Conservation (phyloP, 1,140 invertebrate species). For the Drosophila suzukii region DNA sequence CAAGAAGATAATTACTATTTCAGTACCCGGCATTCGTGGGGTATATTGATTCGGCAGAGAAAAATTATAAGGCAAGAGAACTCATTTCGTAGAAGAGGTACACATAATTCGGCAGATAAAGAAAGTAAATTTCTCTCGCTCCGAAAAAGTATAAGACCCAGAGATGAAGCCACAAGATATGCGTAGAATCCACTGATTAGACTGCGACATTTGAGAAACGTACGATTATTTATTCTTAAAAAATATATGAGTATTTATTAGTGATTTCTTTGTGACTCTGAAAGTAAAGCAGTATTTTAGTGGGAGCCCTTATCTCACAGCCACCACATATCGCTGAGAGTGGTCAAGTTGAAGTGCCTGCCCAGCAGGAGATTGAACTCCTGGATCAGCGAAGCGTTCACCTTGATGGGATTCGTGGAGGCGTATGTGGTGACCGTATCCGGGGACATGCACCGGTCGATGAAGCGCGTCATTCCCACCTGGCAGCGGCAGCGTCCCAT, state of each 20-base stretch:
- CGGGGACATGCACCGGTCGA: conserved; percentile 75
- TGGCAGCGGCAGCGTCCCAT: conserved; percentile 72
- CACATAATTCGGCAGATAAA: too few relatives aligned
- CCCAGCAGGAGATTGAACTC: conserved; percentile 76
- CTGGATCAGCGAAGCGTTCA: conserved; percentile 65
- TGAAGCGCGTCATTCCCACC: conserved; percentile 71
- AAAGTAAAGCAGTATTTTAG: background rate
- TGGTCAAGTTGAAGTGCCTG: conserved; percentile 61
- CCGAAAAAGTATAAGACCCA: conserved; percentile 3
- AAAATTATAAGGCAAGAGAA: background rate
- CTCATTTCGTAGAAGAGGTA: background rate
- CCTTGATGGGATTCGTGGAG: conserved; percentile 56
- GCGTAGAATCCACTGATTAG: conserved; percentile 21
- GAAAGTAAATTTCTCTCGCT: background rate
- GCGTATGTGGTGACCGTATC: conserved; percentile 80
- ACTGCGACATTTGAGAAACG: conserved; percentile 15
- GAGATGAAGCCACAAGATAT: conserved; percentile 3
- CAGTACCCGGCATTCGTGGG: conserved; percentile 8
- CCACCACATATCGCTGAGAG: conserved; percentile 51
- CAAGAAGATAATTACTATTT: conserved; percentile 31
- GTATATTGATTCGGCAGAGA: conserved; percentile 1
- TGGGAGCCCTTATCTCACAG: conserved; percentile 40
- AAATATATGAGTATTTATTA: conserved; percentile 4
- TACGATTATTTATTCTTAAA: conserved; percentile 10
- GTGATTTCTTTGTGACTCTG: conserved; percentile 21